Evolutionary conservation across 2,797 vertebrate genomes (phyloP), one percentile per base, ranked within the genome.

Genomic region (Rousettus madagascariensis): DNA sequence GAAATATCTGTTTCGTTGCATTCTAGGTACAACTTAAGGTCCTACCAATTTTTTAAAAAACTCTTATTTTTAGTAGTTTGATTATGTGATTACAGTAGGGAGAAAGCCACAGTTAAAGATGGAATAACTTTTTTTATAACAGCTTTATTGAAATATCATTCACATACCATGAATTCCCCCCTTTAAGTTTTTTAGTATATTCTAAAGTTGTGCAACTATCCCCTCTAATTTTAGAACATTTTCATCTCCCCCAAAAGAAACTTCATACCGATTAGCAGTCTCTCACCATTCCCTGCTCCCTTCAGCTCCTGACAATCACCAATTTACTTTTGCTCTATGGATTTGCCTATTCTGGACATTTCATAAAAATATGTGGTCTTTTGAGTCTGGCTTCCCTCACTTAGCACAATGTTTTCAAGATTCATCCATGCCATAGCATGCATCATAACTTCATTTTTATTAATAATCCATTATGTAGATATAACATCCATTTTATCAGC

Each of bases 121-220:
- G n/a, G 2, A 13, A 4, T 84, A 88, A 74, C 41, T 80, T 89
- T 84, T 95, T 66, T 61, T 2, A 51, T 65, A 86, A 77, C 33
- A 38, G 26, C 26, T 86, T 83, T 94, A 78, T 46, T 79, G 22
- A 74, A 74, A 43, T 41, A 61, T 63, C 53, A 86, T 66, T 89
- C 53, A 71, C 74, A 61, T 30, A 66, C 10, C 49, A 90, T 43
- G 53, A 82, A 82, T 49, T 79, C 33, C 43, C 28, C 13, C 49
- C 55, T 72, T 86, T 51, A 63, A 74, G 46, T 26, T 83, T 82
- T 95, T 86, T n/a, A 80, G 71, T 59, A 93, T 82, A 65, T 28
- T 53, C 80, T 46, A 72, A 33, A 71, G 20, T 66, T 92, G 28
- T 53, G n/a, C 30, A 66, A 57, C 46, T 72, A 20, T 43, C 84